Evolutionary conservation across 2,113 vertebrate genomes (phyloP).

Genomic region (Cavia porcellus): DNA sequence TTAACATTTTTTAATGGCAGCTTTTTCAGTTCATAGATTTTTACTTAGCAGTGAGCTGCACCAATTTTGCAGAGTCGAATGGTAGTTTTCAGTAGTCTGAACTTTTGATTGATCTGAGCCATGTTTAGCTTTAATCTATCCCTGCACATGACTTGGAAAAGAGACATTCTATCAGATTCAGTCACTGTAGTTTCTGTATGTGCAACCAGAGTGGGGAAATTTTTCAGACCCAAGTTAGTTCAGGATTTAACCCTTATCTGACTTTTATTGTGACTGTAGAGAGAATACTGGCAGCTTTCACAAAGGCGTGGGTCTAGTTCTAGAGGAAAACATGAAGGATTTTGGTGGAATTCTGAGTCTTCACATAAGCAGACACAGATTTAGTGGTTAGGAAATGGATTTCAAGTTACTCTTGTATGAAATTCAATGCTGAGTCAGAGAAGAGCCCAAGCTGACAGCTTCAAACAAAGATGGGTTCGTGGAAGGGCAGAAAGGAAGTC

Average conservation of each 20-base stretch:
- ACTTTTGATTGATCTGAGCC: conserved; percentile 75
- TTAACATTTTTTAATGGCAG: not conserved
- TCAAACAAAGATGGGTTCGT: conserved; percentile 6
- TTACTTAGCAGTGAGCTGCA: conserved; percentile 18
- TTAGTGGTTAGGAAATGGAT: conserved; percentile 71
- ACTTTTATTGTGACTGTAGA: conserved; percentile 26
- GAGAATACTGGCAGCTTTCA: not conserved
- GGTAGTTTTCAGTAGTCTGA: conserved; percentile 65
- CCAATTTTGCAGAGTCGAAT: conserved; percentile 34
- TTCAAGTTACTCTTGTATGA: conserved; percentile 36
- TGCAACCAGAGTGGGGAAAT: conserved; percentile 39
- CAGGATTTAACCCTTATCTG: conserved; percentile 74
- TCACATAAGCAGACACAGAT: conserved; percentile 45
- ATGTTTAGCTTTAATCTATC: conserved; percentile 81
- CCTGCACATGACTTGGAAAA: conserved; percentile 67
- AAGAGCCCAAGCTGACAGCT: conserved; percentile 47
- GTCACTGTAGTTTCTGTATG: conserved; percentile 43
- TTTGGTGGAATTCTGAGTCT: conserved; percentile 53
- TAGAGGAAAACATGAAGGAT: not conserved
- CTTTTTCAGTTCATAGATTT: conserved; percentile 63
- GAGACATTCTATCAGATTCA: conserved; percentile 70
- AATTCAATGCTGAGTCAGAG: conserved; percentile 53
- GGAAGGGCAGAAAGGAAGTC: conserved; percentile 46
- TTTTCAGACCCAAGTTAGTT: conserved; percentile 59
- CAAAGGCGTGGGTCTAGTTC: conserved; percentile 56